Evolutionary conservation across 2,888 invertebrate species (phyloP).

Genomic region (Plebejus melissa): DNA sequence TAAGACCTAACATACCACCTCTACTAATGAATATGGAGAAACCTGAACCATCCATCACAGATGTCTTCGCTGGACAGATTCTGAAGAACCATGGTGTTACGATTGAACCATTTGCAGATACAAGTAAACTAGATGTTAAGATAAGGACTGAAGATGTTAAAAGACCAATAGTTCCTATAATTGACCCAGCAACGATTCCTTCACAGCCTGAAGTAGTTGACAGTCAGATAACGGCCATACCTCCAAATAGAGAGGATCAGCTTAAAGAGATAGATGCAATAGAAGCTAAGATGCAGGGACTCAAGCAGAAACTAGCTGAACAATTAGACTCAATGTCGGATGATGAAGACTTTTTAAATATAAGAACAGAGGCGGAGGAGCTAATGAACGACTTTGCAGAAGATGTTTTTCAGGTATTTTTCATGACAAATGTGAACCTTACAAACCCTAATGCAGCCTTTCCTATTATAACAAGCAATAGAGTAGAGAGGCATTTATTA

Average conservation of each 20-base stretch:
- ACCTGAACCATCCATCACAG: slow-evolving; percentile 79
- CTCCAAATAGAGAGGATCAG: slow-evolving; percentile 48
- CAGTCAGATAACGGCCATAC: slow-evolving; percentile 46
- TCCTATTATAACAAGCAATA: no score
- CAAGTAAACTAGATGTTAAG: slow-evolving; percentile 50
- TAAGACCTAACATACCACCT: slow-evolving; percentile 69
- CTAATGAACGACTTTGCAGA: slow-evolving; percentile 74
- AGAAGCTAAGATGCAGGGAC: slow-evolving; percentile 80
- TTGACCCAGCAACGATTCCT: slow-evolving; percentile 64
- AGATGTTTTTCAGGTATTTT: slow-evolving; percentile 64
- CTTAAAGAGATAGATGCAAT: slow-evolving; percentile 71
- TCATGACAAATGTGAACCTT: not conserved
- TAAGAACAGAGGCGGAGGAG: slow-evolving; percentile 81
- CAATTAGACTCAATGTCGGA: slow-evolving; percentile 79
- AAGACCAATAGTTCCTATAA: slow-evolving; percentile 63
- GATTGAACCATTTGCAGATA: slow-evolving; percentile 51
- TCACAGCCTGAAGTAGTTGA: slow-evolving; percentile 40
- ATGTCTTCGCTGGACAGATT: slow-evolving; percentile 82
- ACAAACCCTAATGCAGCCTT: no score
- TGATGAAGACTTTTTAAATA: slow-evolving; percentile 82
- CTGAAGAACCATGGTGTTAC: slow-evolving; percentile 72
- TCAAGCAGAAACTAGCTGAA: slow-evolving; percentile 65
- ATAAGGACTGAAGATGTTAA: slow-evolving; percentile 49
- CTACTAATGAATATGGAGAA: slow-evolving; percentile 71
- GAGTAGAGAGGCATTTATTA: no score